Conservation (phyloP, 1,140 invertebrate genomes). For the Hylyphantes graminicola region DNA sequence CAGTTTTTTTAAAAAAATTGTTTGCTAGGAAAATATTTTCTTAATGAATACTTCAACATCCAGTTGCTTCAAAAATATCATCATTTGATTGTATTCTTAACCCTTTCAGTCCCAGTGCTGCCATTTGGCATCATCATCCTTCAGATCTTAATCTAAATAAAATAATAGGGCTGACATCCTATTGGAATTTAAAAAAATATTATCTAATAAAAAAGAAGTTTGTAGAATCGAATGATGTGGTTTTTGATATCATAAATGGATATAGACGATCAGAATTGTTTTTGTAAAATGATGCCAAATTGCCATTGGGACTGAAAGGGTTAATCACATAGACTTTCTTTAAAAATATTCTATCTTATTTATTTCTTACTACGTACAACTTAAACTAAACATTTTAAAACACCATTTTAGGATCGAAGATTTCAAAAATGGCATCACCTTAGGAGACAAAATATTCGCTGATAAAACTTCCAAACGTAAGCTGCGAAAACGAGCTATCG, state of each 20-base stretch:
- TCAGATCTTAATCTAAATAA: no score
- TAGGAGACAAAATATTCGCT: background rate
- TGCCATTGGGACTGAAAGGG: background rate
- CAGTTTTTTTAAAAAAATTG: background rate
- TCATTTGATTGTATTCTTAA: no score
- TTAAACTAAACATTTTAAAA: background rate
- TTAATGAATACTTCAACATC: no score
- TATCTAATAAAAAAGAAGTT: no score
- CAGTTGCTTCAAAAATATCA: no score
- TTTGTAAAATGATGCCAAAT: background rate
- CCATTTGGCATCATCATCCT: no score
- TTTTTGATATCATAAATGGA: background rate
- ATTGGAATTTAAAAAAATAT: no score
- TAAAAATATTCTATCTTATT: background rate
- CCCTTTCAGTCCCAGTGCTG: no score
- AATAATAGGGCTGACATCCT: no score
- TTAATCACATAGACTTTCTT: background rate
- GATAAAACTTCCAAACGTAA: background rate
- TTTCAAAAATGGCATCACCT: conserved; percentile 28
- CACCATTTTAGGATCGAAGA: conserved; percentile 20
- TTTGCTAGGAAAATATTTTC: background rate
- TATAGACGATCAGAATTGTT: background rate
- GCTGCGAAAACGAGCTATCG: conserved; percentile 14
- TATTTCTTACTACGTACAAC: background rate
- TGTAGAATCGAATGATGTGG: no score